Base-by-base conservation (phyloP, 1,140 invertebrate genomes). In the Contarinia nasturtii region DNA sequence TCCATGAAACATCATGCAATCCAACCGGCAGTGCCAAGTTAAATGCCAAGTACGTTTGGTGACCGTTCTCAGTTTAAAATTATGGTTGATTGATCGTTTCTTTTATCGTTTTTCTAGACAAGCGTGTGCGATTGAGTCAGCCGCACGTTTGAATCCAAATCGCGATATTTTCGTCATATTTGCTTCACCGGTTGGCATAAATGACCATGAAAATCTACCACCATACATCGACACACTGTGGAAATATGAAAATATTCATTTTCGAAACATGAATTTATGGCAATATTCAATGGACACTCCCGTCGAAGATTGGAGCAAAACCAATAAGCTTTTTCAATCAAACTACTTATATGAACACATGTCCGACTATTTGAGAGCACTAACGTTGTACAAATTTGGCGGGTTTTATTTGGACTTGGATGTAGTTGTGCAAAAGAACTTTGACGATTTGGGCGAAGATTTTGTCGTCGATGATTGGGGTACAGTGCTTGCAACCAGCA, bases 401-500 rank as follows among this genome's bases (percentile, higher is more conserved):
- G 83, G 83, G 1, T 76, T 82, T 34, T 86, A 85, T 58, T 56
- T 86, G 38, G 84, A 88, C 51, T 59, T 82, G 48, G 83, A 87
- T 55, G 73, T 85, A 1, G 72, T 87, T 8, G 69, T 84, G 2
- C 70, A 72, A 7, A 77, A 72, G 51, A 71, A 66, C 18, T 59
- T 82, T 37, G 68, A 75, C 36, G 56, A 68, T 12, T 55, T 82
- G 17, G 64, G 60, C 2, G 59, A 56, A 1, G 78, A 82, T 59
- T 82, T 73, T 59, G 75, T 73, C 1, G 77, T 76, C 0, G 72
- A 73, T 10, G 77, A 82, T 57, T 74, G 71, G 5, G 64, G 65
- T 44, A 59, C 61, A 2, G 57, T 68, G 20, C 67, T 84, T 7
- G 79, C 74, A 0, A 72, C 76, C 4, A 78, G 78, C 3, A 73